Conservation (phyloP, 2,888 invertebrate species). For the Bugula neritina region DNA sequence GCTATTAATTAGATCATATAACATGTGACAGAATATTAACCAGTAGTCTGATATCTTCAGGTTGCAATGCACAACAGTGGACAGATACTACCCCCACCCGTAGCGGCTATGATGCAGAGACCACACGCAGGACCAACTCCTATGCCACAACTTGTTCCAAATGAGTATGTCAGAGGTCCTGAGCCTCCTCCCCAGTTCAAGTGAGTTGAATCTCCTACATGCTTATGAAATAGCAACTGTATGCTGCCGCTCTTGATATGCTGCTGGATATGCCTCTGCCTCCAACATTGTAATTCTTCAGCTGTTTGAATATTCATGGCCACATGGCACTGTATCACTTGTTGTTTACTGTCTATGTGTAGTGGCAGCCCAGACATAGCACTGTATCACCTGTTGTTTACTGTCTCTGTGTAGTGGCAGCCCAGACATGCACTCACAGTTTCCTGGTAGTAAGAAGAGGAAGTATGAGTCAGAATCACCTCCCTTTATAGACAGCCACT, state of each 20-base stretch:
- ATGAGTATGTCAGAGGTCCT: background rate
- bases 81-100: conserved; percentile 2
- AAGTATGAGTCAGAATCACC: conserved; percentile 7
- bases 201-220: too few relatives aligned
- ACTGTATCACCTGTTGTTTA: background rate
- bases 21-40: too few relatives aligned
- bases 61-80: conserved; percentile 2
- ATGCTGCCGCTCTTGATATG: too few relatives aligned
- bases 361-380: background rate
- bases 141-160: conserved; percentile 2
- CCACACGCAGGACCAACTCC: background rate
- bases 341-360: background rate
- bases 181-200: background rate
- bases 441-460: conserved; percentile 10
- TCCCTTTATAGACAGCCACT: background rate
- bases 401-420: background rate
- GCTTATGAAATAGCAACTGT: too few relatives aligned
- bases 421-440: background rate
- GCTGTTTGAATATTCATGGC: background rate
- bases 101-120: background rate
- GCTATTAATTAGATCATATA: too few relatives aligned
- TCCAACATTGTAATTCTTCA: background rate
- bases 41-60: background rate
- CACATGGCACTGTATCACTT: background rate
- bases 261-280: too few relatives aligned